Percentiles rank a stretch among this genome's conserved stretches.
phyloP scores from a whole-genome alignment of 2,888 invertebrate genomes.

The Rhagonycha lutea region DNA sequence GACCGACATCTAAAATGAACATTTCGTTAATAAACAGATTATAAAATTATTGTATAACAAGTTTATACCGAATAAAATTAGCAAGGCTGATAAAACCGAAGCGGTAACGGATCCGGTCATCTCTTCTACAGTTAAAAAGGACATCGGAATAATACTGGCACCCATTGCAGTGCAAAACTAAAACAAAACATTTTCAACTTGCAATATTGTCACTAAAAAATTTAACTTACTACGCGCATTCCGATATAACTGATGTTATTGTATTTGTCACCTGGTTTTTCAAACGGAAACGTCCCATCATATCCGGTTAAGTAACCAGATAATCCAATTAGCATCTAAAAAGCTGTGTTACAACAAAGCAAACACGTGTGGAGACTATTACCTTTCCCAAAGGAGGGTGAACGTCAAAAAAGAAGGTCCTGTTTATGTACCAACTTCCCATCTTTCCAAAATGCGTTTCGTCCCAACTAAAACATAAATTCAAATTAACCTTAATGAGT shows the following conservation, averaged over 20 bases:
- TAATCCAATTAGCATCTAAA: constrained; percentile 91
- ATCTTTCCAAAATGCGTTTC: constrained; percentile 99
- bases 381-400: constrained; percentile 97
- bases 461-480: constrained; percentile 77
- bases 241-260: constrained; percentile 86
- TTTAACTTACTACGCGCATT: constrained; percentile 82
- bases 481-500: background rate
- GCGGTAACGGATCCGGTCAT: constrained; percentile 82
- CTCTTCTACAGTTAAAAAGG: constrained; percentile 87
- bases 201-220: background rate
- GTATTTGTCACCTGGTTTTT: constrained; percentile 95
- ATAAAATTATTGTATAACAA: background rate
- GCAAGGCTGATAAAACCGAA: constrained; percentile 76
- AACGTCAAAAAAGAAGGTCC: constrained; percentile 97
- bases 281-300: constrained; percentile 91
- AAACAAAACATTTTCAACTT: constrained; percentile 48
- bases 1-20: constrained; percentile 79
- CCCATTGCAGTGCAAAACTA: constrained; percentile 92
- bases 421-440: constrained; percentile 97
- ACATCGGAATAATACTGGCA: constrained; percentile 82
- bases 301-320: constrained; percentile 92
- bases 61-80: constrained; percentile 81
- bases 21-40: background rate
- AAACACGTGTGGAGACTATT: constrained; percentile 36
- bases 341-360: background rate